Conservation (phyloP, 2,888 invertebrate species). For the Pristionchus exspectatus region DNA sequence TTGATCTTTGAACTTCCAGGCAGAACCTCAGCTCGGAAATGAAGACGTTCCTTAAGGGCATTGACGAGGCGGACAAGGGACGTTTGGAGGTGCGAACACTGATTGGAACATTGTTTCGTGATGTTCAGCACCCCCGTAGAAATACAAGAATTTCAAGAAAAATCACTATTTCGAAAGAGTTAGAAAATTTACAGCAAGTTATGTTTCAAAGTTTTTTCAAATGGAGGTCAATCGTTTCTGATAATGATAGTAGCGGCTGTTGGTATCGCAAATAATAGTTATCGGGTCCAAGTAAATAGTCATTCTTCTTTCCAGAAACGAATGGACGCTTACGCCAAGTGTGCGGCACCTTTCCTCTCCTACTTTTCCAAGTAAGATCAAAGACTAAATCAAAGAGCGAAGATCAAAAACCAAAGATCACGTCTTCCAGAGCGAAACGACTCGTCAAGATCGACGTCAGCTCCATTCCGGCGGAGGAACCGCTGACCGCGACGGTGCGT, state of each 20-base stretch:
- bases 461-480: constrained; percentile 1
- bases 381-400: neutral
- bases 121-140: too few relatives aligned
- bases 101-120: neutral
- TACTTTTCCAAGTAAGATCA: constrained; percentile 70
- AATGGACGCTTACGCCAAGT: constrained; percentile 71
- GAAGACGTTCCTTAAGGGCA: constrained; percentile 70
- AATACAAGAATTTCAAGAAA: too few relatives aligned
- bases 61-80: constrained; percentile 77
- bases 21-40: constrained; percentile 62
- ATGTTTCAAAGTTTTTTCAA: neutral
- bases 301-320: constrained; percentile 64
- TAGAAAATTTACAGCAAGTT: neutral
- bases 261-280: too few relatives aligned
- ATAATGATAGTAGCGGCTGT: too few relatives aligned
- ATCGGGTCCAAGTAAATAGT: too few relatives aligned
- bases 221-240: too few relatives aligned
- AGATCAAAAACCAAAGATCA: too few relatives aligned
- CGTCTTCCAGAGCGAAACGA: constrained; percentile 57
- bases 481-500: constrained; percentile 10
- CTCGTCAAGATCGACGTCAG: constrained; percentile 68
- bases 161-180: too few relatives aligned
- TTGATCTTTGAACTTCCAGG: constrained; percentile 30
- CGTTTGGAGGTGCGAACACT: constrained; percentile 68
- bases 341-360: constrained; percentile 73